Evolutionary conservation across 2,888 invertebrate species (phyloP).

Genomic region (Cephus spinipes): DNA sequence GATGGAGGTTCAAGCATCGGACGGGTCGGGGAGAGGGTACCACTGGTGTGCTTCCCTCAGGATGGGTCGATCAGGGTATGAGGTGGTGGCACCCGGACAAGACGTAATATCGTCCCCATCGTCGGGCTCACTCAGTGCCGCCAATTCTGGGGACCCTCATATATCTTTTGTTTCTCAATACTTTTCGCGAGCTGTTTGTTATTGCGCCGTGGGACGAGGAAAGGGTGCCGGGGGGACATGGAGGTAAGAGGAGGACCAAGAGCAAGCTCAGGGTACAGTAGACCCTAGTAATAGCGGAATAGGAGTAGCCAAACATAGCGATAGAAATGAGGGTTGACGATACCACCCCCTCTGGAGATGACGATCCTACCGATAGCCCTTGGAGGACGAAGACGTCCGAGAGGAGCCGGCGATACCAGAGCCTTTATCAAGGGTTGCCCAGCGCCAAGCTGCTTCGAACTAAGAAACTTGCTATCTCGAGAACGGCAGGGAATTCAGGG

Average conservation of each 20-base stretch:
- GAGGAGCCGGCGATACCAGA: slow-evolving; percentile 18
- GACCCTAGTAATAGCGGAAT: too few relatives aligned
- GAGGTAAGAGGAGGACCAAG: slow-evolving; percentile 18
- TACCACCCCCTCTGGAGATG: too few relatives aligned
- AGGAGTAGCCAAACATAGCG: too few relatives aligned
- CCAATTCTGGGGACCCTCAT: slow-evolving; percentile 21
- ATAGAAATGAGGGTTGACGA: too few relatives aligned
- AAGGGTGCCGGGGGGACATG: slow-evolving; percentile 29
- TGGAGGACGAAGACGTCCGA: not conserved
- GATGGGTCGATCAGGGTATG: slow-evolving; percentile 4
- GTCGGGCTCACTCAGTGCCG: slow-evolving; percentile 36
- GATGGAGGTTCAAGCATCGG: not conserved
- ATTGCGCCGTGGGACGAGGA: slow-evolving; percentile 34
- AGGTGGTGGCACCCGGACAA: slow-evolving; percentile 36
- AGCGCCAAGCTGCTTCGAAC: slow-evolving; percentile 49
- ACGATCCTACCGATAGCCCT: too few relatives aligned
- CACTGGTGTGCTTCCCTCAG: not conserved
- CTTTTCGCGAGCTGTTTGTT: slow-evolving; percentile 40
- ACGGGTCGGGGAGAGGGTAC: not conserved
- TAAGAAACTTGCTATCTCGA: slow-evolving; percentile 48
- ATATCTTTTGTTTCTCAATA: slow-evolving; percentile 48
- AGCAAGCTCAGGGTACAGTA: slow-evolving; percentile 7
- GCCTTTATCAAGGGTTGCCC: too few relatives aligned
- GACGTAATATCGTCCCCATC: slow-evolving; percentile 43
- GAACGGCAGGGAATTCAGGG: slow-evolving; percentile 61